Evolutionary conservation across 1,140 invertebrate genomes (phyloP).

Genomic region (Polyergus mexicanus): DNA sequence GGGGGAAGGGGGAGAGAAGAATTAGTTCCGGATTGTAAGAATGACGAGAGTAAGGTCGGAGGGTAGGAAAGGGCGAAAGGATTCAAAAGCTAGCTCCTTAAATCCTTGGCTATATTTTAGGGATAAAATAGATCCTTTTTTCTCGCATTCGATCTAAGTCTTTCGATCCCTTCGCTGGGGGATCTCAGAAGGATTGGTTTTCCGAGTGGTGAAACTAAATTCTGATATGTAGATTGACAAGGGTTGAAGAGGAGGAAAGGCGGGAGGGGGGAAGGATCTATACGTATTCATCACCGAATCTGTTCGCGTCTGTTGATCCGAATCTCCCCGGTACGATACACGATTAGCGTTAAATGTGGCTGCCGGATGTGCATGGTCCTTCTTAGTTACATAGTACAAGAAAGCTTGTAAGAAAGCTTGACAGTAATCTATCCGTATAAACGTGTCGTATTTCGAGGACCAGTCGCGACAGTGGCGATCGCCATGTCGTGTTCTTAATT

Average conservation of each 20-base stretch:
- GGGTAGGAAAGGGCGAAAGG: constrained; percentile 29
- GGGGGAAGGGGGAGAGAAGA: not conserved
- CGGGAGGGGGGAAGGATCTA: constrained; percentile 35
- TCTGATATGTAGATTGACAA: constrained; percentile 82
- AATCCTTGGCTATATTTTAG: constrained; percentile 8
- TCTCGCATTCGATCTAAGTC: not conserved
- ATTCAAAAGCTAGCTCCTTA: constrained; percentile 3
- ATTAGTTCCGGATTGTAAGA: not conserved
- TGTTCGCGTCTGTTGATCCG: constrained; percentile 52
- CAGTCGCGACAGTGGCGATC: not conserved
- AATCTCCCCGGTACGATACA: constrained; percentile 14
- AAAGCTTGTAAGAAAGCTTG: not conserved
- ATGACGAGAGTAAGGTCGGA: not conserved
- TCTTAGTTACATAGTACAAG: too few relatives aligned
- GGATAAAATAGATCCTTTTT: not conserved
- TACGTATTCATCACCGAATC: constrained; percentile 53
- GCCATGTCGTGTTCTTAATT: constrained; percentile 17
- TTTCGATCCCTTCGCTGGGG: not conserved
- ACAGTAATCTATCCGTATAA: constrained; percentile 17
- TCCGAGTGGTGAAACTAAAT: constrained; percentile 68
- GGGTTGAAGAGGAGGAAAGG: constrained; percentile 40
- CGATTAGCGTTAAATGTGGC: constrained; percentile 2
- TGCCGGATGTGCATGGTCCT: not conserved
- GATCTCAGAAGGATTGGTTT: constrained; percentile 25
- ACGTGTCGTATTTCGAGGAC: not conserved